These are phyloP conservation scores for Clostera curtula DNA, from an alignment of 2,888 invertebrate species.

Conservation along the genomic window DNA sequence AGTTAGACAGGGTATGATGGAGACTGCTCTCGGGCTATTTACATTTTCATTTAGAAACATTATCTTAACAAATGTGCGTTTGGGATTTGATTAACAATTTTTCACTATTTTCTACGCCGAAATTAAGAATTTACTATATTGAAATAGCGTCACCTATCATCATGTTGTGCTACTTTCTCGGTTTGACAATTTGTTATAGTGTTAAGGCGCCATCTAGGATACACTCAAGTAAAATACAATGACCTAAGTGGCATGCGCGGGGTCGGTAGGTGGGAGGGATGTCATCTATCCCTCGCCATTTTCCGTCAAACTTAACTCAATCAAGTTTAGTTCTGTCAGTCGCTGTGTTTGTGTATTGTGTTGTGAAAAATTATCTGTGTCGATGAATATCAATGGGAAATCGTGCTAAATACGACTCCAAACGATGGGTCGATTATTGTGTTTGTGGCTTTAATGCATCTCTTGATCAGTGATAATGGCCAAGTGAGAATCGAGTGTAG, in stretches of 20 bases:
- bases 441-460: constrained; percentile 70
- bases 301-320: constrained; percentile 65
- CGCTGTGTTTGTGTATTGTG: constrained; percentile 73
- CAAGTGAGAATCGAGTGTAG: constrained; percentile 70
- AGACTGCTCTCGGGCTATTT: too few species aligned
- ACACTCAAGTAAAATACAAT: constrained; percentile 18
- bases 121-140: background rate
- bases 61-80: too few species aligned
- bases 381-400: constrained; percentile 73
- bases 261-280: constrained; percentile 46
- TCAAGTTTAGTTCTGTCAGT: constrained; percentile 73
- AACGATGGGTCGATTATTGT: constrained; percentile 69
- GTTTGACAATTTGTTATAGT: constrained; percentile 30
- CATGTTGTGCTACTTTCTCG: too few species aligned
- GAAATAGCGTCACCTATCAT: constrained; percentile 32
- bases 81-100: too few species aligned
- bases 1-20: too few species aligned
- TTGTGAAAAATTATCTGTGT: constrained; percentile 71
- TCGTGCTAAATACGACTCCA: constrained; percentile 67
- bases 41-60: too few species aligned
- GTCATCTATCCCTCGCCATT: constrained; percentile 63
- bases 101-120: too few species aligned
- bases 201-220: constrained; percentile 42
- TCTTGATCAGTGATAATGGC: constrained; percentile 69
- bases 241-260: constrained; percentile 42